Conservation (phyloP, 2,113 vertebrate genomes). For the Choloepus hoffmanni region DNA sequence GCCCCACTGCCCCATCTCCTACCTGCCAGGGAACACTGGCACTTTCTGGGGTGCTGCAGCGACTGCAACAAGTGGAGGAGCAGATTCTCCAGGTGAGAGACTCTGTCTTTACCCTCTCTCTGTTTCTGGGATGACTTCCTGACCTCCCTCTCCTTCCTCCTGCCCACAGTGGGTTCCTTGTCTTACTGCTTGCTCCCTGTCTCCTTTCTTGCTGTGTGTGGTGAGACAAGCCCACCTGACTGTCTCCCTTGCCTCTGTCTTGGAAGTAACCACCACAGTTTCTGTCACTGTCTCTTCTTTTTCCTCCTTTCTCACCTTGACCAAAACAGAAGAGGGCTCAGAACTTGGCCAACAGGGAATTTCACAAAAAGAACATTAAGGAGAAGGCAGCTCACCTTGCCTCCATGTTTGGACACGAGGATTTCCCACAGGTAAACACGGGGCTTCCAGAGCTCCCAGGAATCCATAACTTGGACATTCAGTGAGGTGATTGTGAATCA, state of each 20-base stretch:
- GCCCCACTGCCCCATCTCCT: slow-evolving; percentile 85
- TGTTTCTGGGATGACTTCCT: slow-evolving; percentile 35
- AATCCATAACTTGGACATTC: neutral
- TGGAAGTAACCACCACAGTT: neutral
- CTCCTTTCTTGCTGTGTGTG: neutral
- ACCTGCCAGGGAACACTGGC: slow-evolving; percentile 90
- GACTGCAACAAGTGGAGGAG: slow-evolving; percentile 96
- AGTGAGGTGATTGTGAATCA: accelerated
- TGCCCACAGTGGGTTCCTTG: neutral
- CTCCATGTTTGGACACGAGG: slow-evolving; percentile 90
- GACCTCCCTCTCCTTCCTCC: neutral
- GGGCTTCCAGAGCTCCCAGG: neutral
- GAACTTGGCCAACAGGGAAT: slow-evolving; percentile 95
- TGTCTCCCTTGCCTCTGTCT: neutral
- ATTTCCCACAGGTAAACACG: slow-evolving; percentile 92
- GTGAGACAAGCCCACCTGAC: neutral
- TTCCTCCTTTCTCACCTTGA: slow-evolving; percentile 69
- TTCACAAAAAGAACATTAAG: slow-evolving; percentile 98
- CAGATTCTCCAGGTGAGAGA: slow-evolving; percentile 95
- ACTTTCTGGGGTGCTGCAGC: slow-evolving; percentile 93
- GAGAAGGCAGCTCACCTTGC: slow-evolving; percentile 96
- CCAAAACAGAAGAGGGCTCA: slow-evolving; percentile 94
- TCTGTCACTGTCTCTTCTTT: slow-evolving; percentile 45
- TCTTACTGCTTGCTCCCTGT: neutral
- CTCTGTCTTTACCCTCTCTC: neutral